Percentiles rank a stretch among this genome's conserved stretches.
These are phyloP conservation scores for Tiliacea citrago DNA, from an alignment of 2,888 invertebrate species.

Conservation along the genomic window DNA sequence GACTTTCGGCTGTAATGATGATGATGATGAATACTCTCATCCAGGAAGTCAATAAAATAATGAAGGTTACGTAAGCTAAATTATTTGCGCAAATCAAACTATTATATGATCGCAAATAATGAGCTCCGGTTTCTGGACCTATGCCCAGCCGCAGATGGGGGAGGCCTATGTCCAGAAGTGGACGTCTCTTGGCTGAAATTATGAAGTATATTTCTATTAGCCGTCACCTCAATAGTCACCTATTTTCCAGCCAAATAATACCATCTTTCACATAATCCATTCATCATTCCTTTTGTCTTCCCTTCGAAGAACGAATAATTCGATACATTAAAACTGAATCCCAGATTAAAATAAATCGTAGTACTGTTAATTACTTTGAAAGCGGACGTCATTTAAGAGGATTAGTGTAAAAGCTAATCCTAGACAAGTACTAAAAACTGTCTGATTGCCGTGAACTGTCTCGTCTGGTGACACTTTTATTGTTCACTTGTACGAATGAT, in stretches of 20 bases:
- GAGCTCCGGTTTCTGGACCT: too few relatives aligned
- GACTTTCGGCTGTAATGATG: too few relatives aligned
- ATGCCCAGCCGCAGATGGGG: too few relatives aligned
- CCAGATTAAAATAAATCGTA: conserved; percentile 30
- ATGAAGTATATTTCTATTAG: background rate
- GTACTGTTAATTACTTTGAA: conserved; percentile 48
- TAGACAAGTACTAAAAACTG: conserved; percentile 53
- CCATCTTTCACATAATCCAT: background rate
- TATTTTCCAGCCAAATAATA: background rate
- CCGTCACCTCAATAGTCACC: background rate
- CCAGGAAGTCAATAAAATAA: too few relatives aligned
- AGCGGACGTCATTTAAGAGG: conserved; percentile 40
- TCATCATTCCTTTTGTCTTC: too few relatives aligned
- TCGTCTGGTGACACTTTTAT: conserved; percentile 39
- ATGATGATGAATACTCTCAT: too few relatives aligned
- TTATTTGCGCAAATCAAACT: too few relatives aligned
- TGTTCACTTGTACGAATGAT: conserved; percentile 11
- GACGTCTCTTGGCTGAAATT: too few relatives aligned
- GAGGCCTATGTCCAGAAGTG: too few relatives aligned
- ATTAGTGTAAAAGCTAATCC: conserved; percentile 49
- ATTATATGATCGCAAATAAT: too few relatives aligned
- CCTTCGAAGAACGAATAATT: conserved; percentile 18
- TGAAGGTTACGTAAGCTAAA: too few relatives aligned
- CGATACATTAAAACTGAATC: conserved; percentile 26
- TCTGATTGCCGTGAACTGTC: conserved; percentile 53